Evolutionary conservation across 2,113 vertebrate genomes (phyloP).

Genomic region (Copsychus sechellarum): DNA sequence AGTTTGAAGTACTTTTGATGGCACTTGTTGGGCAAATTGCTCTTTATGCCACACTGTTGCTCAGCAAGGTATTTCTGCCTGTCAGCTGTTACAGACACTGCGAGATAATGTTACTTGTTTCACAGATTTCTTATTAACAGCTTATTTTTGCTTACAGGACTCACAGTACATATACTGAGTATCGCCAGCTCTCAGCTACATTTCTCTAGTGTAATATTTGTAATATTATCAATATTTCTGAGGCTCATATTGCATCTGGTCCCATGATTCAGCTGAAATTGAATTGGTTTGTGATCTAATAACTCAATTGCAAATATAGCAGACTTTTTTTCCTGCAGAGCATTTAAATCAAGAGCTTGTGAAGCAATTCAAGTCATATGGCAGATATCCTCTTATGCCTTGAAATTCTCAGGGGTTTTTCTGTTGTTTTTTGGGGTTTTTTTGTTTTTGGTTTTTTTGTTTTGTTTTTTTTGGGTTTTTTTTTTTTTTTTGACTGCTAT

Average conservation of each 20-base stretch:
- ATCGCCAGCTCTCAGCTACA: background rate
- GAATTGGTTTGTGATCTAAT: constrained; percentile 40
- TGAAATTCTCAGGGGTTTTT: background rate
- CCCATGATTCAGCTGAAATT: constrained; percentile 39
- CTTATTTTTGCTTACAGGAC: constrained; percentile 32
- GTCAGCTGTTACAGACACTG: constrained; percentile 27
- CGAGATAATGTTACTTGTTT: constrained; percentile 4
- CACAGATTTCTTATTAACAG: constrained; percentile 44
- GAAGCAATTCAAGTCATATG: background rate
- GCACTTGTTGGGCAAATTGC: background rate
- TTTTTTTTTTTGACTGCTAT: background rate
- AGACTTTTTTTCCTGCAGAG: background rate
- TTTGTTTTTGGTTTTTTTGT: background rate
- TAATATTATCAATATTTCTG: constrained; percentile 53
- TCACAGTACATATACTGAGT: background rate
- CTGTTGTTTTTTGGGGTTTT: background rate
- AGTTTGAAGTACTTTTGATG: background rate
- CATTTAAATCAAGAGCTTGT: constrained; percentile 17
- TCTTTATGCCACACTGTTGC: background rate
- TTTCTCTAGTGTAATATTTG: constrained; percentile 39
- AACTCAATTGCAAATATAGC: constrained; percentile 17
- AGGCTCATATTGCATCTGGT: constrained; percentile 45
- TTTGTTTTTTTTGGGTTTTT: too few species aligned
- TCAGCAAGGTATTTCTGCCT: constrained; percentile 28
- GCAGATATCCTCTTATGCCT: background rate